Conservation (phyloP, 2,888 invertebrate genomes). For the Galeruca laticollis region DNA sequence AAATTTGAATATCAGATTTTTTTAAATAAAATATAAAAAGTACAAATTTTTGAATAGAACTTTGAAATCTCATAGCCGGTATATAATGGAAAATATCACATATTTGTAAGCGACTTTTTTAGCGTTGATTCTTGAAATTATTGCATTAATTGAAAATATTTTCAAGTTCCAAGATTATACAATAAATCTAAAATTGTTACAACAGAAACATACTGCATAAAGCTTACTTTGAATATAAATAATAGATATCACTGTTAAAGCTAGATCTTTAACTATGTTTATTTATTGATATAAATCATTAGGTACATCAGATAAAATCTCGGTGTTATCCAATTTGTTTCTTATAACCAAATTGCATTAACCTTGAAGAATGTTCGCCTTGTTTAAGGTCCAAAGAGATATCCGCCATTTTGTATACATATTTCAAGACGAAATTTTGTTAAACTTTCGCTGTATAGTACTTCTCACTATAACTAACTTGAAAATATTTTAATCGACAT, state of each 20-base stretch:
- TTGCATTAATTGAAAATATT: too few species aligned
- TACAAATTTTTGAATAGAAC: too few species aligned
- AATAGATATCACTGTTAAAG: constrained; percentile 56
- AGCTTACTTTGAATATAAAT: constrained; percentile 37
- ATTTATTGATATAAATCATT: constrained; percentile 51
- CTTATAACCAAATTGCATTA: constrained; percentile 44
- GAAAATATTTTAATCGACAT: too few species aligned
- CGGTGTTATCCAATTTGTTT: constrained; percentile 47
- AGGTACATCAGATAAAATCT: constrained; percentile 37
- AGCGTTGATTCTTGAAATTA: too few species aligned
- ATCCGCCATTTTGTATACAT: not conserved
- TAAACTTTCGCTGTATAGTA: too few species aligned
- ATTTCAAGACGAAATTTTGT: not conserved
- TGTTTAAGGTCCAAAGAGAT: constrained; percentile 25
- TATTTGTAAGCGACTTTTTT: too few species aligned
- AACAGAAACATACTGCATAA: constrained; percentile 47
- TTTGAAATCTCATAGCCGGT: too few species aligned
- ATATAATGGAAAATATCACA: too few species aligned
- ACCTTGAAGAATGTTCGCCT: constrained; percentile 37
- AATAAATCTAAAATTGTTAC: not conserved
- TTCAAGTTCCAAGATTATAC: too few species aligned
- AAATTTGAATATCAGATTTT: too few species aligned
- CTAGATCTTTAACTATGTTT: constrained; percentile 54
- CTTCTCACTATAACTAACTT: too few species aligned
- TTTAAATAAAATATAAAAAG: too few species aligned